Evolutionary conservation across 2,113 vertebrate species (phyloP), one percentile per base, ranked within the genome.

Genomic region (Crotalus helleri): DNA sequence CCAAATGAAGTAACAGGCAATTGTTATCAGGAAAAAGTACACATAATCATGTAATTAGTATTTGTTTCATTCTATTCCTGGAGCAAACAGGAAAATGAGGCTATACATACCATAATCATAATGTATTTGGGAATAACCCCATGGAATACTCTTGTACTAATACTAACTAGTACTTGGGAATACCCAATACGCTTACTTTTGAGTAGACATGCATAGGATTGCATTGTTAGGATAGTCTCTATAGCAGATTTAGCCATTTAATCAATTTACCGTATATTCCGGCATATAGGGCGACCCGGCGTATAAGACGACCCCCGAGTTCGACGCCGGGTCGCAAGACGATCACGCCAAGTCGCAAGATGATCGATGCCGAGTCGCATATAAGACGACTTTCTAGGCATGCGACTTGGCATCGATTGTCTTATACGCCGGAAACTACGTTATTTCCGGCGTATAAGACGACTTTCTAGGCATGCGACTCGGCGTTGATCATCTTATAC

Each of bases 11-110:
- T 87, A 88, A 94, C 94, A 91, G 46, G 85, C 0, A 92, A 49
- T 91, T 94, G 89, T 93, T 93, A 95, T 95, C 94, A 91, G 92
- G 93, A 95, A 88, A 90, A 69, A 23, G 61, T 46, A 69, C 81
- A 74, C 44, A 54, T 59, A 74, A 93, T 92, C 96, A 91, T 92
- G 94, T 92, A 96, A 93, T 91, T 95, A 95, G 8, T 92, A 87
- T 89, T 95, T 94, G n/a, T 74, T 90, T 96, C 96, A 97, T 97
- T 96, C 96, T 96, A 87, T 24, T 94, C 94, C 21, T 87, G 64
- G 49, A 88, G 94, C 91, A 94, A 93, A 87, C 85, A 95, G 93
- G 54, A 94, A 95, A 95, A 92, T 88, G 91, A 92, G 69, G 94
- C 86, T 93, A 92, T 91, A 92, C 94, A 54, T 17, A n/a, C 24